A percentile compares a stretch with the other conserved stretches of the same genome.
These are phyloP conservation scores for Halichoeres trimaculatus DNA, from an alignment of 2,113 vertebrate species.

Conservation along the genomic window DNA sequence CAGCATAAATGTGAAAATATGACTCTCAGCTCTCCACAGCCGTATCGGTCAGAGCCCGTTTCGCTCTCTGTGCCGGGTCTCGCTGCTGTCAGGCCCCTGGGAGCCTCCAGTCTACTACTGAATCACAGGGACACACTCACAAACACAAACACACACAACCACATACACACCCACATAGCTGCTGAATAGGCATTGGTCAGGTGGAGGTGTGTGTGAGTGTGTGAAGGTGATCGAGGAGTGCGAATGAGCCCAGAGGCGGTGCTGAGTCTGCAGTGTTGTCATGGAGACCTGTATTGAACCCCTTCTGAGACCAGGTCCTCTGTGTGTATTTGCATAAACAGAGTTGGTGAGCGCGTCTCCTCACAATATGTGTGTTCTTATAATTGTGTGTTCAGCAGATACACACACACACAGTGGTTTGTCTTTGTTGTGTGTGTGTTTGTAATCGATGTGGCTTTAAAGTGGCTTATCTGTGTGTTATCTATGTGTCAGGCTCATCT, in stretches of 20 bases:
- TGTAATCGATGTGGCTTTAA: slow-evolving; percentile 4
- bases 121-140: slow-evolving; percentile 18
- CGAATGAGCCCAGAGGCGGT: slow-evolving; percentile 50
- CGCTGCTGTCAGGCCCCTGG: slow-evolving; percentile 10
- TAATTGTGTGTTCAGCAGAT: background rate
- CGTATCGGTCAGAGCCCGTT: slow-evolving; percentile 10
- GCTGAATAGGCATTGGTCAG: slow-evolving; percentile 52
- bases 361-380: background rate
- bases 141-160: slow-evolving; percentile 22
- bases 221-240: slow-evolving; percentile 63
- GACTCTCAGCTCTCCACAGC: slow-evolving; percentile 7
- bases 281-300: slow-evolving; percentile 42
- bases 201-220: slow-evolving; percentile 17
- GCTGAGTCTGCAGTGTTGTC: slow-evolving; percentile 57
- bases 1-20: background rate
- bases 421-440: slow-evolving; percentile 13
- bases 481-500: slow-evolving; percentile 71
- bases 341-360: background rate
- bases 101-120: slow-evolving; percentile 13
- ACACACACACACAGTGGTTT: background rate
- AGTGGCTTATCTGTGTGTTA: slow-evolving; percentile 16
- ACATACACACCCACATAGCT: slow-evolving; percentile 22
- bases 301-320: slow-evolving; percentile 31
- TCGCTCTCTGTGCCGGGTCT: background rate
- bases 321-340: slow-evolving; percentile 15